Evolutionary conservation across 2,113 vertebrate species (phyloP).

Genomic region (Haemorhous mexicanus): DNA sequence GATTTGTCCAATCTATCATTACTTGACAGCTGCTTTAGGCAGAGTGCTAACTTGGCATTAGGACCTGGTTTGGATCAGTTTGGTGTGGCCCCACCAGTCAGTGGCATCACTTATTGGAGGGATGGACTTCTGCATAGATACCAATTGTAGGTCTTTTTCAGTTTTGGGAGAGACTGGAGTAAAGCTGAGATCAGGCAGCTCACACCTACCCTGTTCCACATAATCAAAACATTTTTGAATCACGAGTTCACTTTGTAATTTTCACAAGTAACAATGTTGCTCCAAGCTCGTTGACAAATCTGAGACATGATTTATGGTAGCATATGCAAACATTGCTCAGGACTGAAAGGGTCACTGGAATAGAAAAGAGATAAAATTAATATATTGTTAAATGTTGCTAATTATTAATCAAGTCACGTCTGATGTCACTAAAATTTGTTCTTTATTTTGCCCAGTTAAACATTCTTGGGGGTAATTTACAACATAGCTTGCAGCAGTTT

Average conservation of each 20-base stretch:
- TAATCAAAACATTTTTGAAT: slow-evolving; percentile 30
- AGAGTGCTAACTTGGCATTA: slow-evolving; percentile 74
- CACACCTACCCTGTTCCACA: not conserved
- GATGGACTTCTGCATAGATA: not conserved
- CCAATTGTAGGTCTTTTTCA: not conserved
- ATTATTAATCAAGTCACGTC: slow-evolving; percentile 72
- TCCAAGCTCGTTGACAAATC: slow-evolving; percentile 72
- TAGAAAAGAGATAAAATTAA: slow-evolving; percentile 72
- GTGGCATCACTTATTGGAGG: not conserved
- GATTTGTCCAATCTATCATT: slow-evolving; percentile 86
- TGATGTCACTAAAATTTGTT: slow-evolving; percentile 67
- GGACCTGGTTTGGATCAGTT: slow-evolving; percentile 68
- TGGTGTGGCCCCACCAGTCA: slow-evolving; percentile 21
- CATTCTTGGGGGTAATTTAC: slow-evolving; percentile 85
- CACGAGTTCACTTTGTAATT: slow-evolving; percentile 66
- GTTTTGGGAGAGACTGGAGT: not conserved
- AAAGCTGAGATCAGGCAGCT: not conserved
- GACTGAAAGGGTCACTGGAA: slow-evolving; percentile 71
- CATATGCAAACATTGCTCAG: slow-evolving; percentile 66
- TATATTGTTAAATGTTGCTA: slow-evolving; percentile 77
- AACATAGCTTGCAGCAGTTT: slow-evolving; percentile 75
- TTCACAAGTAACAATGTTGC: slow-evolving; percentile 52
- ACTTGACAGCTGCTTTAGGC: slow-evolving; percentile 83
- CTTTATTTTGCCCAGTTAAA: slow-evolving; percentile 70
- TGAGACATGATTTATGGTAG: slow-evolving; percentile 72